Evolutionary conservation across 2,113 vertebrate species (phyloP).

Genomic region (Smithornis capensis): DNA sequence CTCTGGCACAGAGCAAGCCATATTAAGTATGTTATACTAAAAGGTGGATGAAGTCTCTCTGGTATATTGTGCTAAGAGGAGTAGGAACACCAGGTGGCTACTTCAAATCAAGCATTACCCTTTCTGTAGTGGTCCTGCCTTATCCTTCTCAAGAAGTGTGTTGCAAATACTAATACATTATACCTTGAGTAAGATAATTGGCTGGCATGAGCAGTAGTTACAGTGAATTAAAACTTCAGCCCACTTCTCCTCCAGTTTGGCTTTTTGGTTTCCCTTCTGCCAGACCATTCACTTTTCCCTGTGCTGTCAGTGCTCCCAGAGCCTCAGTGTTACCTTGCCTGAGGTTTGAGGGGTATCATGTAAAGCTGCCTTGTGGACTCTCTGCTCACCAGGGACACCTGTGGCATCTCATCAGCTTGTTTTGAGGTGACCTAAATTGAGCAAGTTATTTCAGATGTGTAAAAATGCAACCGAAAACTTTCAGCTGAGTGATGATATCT

Average conservation of each 20-base stretch:
- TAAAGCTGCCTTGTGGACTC: accelerated
- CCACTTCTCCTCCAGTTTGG: not conserved
- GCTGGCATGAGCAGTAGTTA: not conserved
- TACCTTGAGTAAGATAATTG: not conserved
- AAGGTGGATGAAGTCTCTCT: not conserved
- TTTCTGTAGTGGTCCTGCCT: not conserved
- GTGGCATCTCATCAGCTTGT: accelerated
- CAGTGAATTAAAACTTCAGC: not conserved
- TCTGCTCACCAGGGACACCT: not conserved
- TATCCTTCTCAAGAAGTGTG: not conserved
- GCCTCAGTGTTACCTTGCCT: accelerated
- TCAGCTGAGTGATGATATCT: not conserved
- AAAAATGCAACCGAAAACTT: not conserved
- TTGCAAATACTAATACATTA: not conserved
- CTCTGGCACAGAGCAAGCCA: not conserved
- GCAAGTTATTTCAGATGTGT: not conserved
- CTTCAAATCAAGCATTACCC: not conserved
- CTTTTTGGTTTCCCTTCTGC: not conserved
- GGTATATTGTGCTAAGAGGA: not conserved
- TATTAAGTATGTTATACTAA: not conserved
- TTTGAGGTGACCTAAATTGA: not conserved
- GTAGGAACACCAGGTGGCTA: not conserved
- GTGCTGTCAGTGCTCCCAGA: not conserved
- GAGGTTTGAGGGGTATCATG: accelerated
- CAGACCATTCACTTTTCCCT: not conserved